Evolutionary conservation across 2,113 vertebrate species (phyloP).

Genomic region (Panthera uncia): DNA sequence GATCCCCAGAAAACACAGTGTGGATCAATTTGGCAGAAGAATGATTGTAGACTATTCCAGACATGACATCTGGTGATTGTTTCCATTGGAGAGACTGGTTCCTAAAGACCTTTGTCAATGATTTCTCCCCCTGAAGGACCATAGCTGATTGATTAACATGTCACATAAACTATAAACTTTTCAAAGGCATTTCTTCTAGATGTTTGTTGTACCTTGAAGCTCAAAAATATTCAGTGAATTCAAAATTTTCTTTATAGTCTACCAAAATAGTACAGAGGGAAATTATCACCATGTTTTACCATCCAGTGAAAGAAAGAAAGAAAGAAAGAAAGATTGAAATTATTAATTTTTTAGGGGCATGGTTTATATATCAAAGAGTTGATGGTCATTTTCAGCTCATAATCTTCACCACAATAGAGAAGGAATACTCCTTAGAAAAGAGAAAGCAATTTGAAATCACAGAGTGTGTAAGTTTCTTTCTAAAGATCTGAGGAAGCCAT

Average conservation of each 20-base stretch:
- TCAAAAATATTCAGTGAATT: not conserved
- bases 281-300: not conserved
- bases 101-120: not conserved
- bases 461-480: not conserved
- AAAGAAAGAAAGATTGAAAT: not conserved
- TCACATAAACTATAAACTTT: not conserved
- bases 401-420: not conserved
- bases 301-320: not conserved
- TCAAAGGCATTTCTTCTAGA: not conserved
- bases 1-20: not conserved
- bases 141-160: not conserved
- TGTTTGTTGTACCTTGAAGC: not conserved
- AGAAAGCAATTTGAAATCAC: not conserved
- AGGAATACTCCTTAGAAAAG: not conserved
- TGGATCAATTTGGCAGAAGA: not conserved
- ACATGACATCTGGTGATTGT: not conserved
- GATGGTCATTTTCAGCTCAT: not conserved
- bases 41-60: not conserved
- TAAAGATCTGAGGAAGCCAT: not conserved
- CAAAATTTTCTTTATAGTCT: not conserved
- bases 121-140: not conserved
- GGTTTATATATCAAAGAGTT: not conserved
- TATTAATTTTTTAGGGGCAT: not conserved
- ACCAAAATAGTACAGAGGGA: not conserved
- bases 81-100: not conserved